Conservation (phyloP, 1,140 invertebrate genomes). For the Atta cephalotes region DNA sequence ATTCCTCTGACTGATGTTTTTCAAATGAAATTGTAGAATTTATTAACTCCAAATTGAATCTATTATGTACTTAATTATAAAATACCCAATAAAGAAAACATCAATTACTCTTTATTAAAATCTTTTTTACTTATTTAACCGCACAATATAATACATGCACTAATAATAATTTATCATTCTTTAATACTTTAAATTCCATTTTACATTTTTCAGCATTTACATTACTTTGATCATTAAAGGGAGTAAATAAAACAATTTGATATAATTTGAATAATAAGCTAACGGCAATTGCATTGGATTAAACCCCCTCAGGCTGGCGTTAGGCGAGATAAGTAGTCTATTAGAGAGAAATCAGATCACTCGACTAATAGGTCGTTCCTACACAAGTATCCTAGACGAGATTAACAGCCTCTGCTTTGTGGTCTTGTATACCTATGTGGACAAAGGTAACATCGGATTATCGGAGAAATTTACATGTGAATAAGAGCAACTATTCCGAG, state of each 20-base stretch:
- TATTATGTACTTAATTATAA: neutral
- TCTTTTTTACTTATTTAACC: neutral
- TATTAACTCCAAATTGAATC: neutral
- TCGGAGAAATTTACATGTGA: conserved; percentile 61
- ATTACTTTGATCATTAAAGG: neutral
- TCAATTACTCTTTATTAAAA: neutral
- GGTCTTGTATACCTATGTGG: conserved; percentile 42
- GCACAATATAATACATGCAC: too few relatives aligned
- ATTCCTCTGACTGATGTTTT: neutral
- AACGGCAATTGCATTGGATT: conserved; percentile 25
- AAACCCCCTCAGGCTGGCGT: conserved; percentile 37
- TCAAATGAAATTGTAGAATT: neutral
- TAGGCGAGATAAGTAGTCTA: conserved; percentile 54
- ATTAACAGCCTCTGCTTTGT: conserved; percentile 59
- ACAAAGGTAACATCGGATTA: conserved; percentile 64
- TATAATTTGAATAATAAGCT: neutral
- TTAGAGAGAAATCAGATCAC: conserved; percentile 64
- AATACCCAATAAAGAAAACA: neutral
- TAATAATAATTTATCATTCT: neutral
- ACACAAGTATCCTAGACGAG: conserved; percentile 54
- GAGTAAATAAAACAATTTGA: conserved; percentile 13
- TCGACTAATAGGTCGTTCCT: conserved; percentile 62
- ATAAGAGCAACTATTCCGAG: conserved; percentile 4
- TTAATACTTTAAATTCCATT: neutral
- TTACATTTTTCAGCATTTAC: neutral